Percentiles rank a stretch among this genome's conserved stretches.
Evolutionary conservation across 2,888 invertebrate genomes (phyloP).

Genomic region (Brachynemurus nebulosus): DNA sequence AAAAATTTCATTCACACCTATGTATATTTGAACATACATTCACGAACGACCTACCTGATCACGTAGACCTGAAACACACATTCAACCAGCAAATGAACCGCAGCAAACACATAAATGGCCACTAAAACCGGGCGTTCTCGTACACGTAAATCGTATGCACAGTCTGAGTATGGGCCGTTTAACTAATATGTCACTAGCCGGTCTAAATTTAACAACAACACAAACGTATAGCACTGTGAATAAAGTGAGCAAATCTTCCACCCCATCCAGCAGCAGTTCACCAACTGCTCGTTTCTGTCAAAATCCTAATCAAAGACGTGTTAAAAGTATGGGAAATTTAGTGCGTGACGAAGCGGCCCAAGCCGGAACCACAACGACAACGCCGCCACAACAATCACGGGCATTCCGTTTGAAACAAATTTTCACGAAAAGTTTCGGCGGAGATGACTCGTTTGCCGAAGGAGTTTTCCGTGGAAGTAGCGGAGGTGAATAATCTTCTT

Average conservation of each 20-base stretch:
- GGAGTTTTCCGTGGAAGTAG: slow-evolving; percentile 10
- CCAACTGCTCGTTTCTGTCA: slow-evolving; percentile 1
- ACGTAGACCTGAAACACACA: slow-evolving; percentile 35
- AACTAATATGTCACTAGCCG: slow-evolving; percentile 13
- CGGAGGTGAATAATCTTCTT: slow-evolving; percentile 8
- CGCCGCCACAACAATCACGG: slow-evolving; percentile 21
- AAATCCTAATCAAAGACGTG: slow-evolving; percentile 2
- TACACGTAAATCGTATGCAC: slow-evolving; percentile 75
- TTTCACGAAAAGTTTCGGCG: slow-evolving; percentile 18
- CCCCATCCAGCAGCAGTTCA: background rate
- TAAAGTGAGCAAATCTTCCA: background rate
- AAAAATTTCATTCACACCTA: too few relatives aligned
- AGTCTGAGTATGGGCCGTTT: slow-evolving; percentile 34
- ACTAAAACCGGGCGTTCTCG: slow-evolving; percentile 72
- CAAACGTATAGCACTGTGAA: slow-evolving; percentile 6
- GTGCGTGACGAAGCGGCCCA: slow-evolving; percentile 18
- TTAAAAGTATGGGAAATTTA: slow-evolving; percentile 9
- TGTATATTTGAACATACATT: too few relatives aligned
- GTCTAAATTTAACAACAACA: slow-evolving; percentile 9
- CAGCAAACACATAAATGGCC: slow-evolving; percentile 61
- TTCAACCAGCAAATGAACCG: slow-evolving; percentile 23
- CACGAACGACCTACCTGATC: background rate
- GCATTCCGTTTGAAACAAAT: slow-evolving; percentile 24
- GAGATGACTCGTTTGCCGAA: slow-evolving; percentile 9
- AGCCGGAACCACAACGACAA: background rate